Percentiles rank a stretch among this genome's conserved stretches.
phyloP scores from a whole-genome alignment of 30 jellyfish, hydroid and myxozoan species.

The Aurelia sp. region DNA sequence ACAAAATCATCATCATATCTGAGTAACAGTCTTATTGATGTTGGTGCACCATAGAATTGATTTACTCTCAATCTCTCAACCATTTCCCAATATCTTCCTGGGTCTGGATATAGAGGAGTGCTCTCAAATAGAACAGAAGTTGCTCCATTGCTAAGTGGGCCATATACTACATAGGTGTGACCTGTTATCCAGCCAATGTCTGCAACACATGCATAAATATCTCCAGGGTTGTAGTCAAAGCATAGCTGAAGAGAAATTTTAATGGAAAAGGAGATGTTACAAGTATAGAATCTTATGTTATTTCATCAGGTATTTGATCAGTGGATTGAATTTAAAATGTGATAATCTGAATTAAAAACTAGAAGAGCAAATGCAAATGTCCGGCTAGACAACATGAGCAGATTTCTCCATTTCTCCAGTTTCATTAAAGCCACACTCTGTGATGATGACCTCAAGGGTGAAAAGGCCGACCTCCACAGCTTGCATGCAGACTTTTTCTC shows the following conservation, averaged over 20 bases:
- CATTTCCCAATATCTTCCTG: slow-evolving; percentile 99
- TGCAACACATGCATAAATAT: slow-evolving; percentile 95
- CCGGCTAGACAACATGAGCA: too few species aligned
- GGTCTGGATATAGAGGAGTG: slow-evolving; percentile 97
- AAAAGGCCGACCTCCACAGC: too few species aligned
- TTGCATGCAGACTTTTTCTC: too few species aligned
- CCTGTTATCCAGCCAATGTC: slow-evolving; percentile 99
- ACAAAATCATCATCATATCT: slow-evolving; percentile 89
- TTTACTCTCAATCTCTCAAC: slow-evolving; percentile 84
- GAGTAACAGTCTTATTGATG: slow-evolving; percentile 89
- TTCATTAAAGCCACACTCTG: too few species aligned
- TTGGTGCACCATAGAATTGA: slow-evolving; percentile 99
- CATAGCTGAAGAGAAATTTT: slow-evolving; percentile 56
- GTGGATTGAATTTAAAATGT: neutral
- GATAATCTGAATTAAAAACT: neutral
- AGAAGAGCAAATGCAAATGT: too few species aligned
- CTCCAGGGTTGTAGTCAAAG: slow-evolving; percentile 94
- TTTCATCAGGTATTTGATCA: neutral
- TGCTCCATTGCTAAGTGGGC: slow-evolving; percentile 98
- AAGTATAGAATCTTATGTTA: neutral
- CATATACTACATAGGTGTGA: slow-evolving; percentile 95
- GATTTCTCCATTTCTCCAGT: too few species aligned
- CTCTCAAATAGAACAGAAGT: slow-evolving; percentile 94
- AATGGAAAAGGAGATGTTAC: neutral
- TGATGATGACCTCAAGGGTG: too few species aligned